Evolutionary conservation across 1,140 invertebrate species (phyloP).

Genomic region (Drosophila gunungcola): DNA sequence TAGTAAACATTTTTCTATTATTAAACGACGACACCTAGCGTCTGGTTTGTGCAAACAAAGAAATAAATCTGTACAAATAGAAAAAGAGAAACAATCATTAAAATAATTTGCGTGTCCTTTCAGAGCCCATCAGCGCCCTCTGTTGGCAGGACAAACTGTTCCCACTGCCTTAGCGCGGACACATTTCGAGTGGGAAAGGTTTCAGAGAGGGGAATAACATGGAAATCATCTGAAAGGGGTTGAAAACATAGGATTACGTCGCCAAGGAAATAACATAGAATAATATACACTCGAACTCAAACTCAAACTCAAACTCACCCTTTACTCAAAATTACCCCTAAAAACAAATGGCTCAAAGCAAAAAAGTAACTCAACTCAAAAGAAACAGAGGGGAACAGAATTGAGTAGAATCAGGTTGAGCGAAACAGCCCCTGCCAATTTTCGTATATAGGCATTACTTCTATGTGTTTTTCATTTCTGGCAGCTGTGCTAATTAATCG

Average conservation of each 20-base stretch:
- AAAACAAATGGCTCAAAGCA: not conserved
- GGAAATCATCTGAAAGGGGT: conserved; percentile 30
- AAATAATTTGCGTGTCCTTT: conserved; percentile 31
- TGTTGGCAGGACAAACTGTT: conserved; percentile 32
- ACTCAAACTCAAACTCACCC: conserved; percentile 23
- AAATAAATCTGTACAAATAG: conserved; percentile 2
- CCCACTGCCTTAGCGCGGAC: conserved; percentile 30
- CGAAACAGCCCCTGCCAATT: not conserved
- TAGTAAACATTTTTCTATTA: not conserved
- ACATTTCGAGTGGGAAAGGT: conserved; percentile 38
- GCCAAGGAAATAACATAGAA: conserved; percentile 21
- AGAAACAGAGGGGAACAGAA: conserved; percentile 2
- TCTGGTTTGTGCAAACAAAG: not conserved
- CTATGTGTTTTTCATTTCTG: conserved; percentile 10
- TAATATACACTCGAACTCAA: conserved; percentile 31
- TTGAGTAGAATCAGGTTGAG: conserved; percentile 10
- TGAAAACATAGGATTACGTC: conserved; percentile 36
- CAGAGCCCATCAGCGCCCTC: conserved; percentile 29
- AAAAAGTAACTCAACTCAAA: conserved; percentile 17
- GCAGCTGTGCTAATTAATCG: conserved; percentile 71
- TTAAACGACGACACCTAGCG: conserved; percentile 9
- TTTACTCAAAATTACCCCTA: conserved; percentile 27
- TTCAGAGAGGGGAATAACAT: conserved; percentile 8
- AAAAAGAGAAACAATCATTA: conserved; percentile 4
- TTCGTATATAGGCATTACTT: conserved; percentile 8